Base-by-base conservation (phyloP, 2,888 invertebrate species). In the Tribolium freemani region DNA sequence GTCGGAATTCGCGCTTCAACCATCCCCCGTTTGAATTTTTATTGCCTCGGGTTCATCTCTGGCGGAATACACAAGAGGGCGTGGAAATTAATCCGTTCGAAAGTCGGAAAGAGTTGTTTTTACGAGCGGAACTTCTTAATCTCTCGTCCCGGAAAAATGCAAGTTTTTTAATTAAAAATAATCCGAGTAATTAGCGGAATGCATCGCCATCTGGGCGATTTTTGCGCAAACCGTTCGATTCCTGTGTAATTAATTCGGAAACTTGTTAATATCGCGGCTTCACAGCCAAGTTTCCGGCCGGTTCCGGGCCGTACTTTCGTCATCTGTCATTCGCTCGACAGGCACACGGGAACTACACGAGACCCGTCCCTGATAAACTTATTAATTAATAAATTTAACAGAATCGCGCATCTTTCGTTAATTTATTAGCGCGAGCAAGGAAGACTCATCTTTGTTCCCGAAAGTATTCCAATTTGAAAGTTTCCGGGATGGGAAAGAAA, bases 351-450 rank as follows among this genome's bases (percentile, higher is more conserved):
- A 68, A 68, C 68, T 57, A 68, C 68, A 68, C 38, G 57, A 26
- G 57, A 53, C 64, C 16, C 54, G 5, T 26, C 30, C 11, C 51
- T 66, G 46, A 58, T 58, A 68, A 57, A 57, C 48, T 68, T 48
- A 68, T 68, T 68, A 68, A 68, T 68, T 68, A 68, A 57, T 57
- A 57, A 67, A 53, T 68, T 68, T 68, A 30, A 58, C 57, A 68
- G n/a, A 30, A 67, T 67, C 57, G 68, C 50, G 48, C 56, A 53
- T 68, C 68, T 46, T 68, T 68, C 31, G 54, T 13, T 66, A 68
- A 68, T 68, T 68, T 68, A 68, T 58, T 45, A 68, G 30, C 57
- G 48, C 13, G 50, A 9, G 13, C 11, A 48, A 3, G 2, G 26
- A 2, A 10, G 64, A 10, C 30, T 51, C 51, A 51, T 64, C 64